These are phyloP conservation scores for Pelochelys cantorii DNA, from an alignment of 2,797 vertebrate genomes.

Conservation along the genomic window DNA sequence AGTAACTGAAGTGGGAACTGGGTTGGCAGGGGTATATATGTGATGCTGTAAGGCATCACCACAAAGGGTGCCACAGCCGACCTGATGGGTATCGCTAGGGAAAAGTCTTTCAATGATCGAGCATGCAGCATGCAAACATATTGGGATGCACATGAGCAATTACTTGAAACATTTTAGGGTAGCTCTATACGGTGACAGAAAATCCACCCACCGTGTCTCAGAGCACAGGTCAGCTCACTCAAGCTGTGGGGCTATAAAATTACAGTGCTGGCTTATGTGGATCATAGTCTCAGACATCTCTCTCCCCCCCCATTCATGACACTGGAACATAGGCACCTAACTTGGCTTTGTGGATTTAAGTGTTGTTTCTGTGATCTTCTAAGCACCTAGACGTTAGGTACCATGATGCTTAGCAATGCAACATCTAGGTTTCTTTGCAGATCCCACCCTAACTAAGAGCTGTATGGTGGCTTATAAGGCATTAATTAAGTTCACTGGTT, in stretches of 20 bases:
- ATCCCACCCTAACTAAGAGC: neutral
- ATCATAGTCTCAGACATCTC: neutral
- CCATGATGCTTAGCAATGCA: neutral
- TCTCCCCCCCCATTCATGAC: neutral
- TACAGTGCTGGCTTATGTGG: neutral
- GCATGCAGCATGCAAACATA: too few species aligned
- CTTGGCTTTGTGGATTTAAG: neutral
- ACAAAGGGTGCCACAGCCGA: too few species aligned
- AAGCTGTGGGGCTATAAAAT: neutral
- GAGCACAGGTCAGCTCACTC: neutral
- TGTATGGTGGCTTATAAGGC: neutral
- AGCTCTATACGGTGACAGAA: neutral
- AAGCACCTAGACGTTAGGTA: neutral
- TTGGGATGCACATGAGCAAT: too few species aligned
- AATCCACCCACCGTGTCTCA: neutral
- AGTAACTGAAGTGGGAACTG: too few species aligned
- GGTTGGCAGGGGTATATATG: too few species aligned
- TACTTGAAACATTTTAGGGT: neutral
- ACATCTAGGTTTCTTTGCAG: neutral
- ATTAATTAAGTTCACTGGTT: too few species aligned
- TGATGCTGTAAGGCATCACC: too few species aligned
- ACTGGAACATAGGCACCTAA: neutral
- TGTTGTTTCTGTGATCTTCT: too few species aligned
- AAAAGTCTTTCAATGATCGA: too few species aligned
- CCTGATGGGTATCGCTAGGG: too few species aligned